Evolutionary conservation across 1,140 invertebrate species (phyloP), one percentile per base, ranked within the genome.

Genomic region (Dendrolimus punctatus): DNA sequence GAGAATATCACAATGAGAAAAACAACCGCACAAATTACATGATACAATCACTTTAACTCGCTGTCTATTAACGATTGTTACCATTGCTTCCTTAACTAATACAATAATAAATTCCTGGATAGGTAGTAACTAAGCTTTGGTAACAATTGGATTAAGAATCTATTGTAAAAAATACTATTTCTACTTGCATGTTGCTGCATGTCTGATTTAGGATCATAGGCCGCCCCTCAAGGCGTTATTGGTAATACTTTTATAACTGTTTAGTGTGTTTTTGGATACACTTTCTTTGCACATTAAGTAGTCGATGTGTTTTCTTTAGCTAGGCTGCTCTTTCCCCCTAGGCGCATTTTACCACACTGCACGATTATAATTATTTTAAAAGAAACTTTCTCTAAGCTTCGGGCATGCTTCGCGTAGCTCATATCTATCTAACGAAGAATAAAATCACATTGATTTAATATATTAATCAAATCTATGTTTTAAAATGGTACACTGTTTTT

Each of bases 211-310:
- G 80, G 80, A 83, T 73, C 79, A 70, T 83, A 84, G 79, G 79
- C 73, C 75, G 80, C 80, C 80, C 70, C 73, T 83, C 71, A 78
- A 80, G 80, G 83, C 83, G 68, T 69, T 84, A 71, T 84, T 73
- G 83, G 83, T 86, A 86, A 86, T 75, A 55, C 69, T 73, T 80
- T 77, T 68, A 62, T 70, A 73, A 66, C 51, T 67, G 71, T 80
- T 63, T 68, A 60, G 70, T 84, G 73, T 86, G 70, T 73, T 71
- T 66, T 70, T 66, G 60, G 51, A 78, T 76, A 74, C 83, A 86
- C 81, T 86, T 86, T 77, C 77, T 86, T 85, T 86, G 83, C 83
- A 86, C 83, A 82, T 83, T 83, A 72, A 38, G 64, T 84, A 84
- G 80, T 81, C 69, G 73, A 57, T 80, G 80, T 84, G 74, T 78